Base-by-base conservation (phyloP, 2,888 invertebrate genomes). In the Tholera decimalis region DNA sequence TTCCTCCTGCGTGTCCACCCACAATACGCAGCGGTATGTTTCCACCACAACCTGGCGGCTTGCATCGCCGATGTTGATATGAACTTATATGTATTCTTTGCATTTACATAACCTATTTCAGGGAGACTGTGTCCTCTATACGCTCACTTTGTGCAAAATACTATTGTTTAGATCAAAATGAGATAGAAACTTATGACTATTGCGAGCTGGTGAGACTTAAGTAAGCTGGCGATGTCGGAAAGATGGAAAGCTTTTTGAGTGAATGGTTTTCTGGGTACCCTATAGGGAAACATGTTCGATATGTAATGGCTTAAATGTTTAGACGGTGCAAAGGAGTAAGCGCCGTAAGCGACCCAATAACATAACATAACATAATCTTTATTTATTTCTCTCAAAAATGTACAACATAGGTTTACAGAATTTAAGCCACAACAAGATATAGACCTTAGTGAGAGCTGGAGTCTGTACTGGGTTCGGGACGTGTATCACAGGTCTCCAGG, bases 41-140 rank as follows among this genome's bases (percentile, higher is more conserved):
- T 79, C n/a, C 67, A 13, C 35, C n/a, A 33, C 84, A 83, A 89
- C 89, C 89, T 89, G 88, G 85, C 86, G 83, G 83, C 85, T 65
- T 87, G 85, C 88, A 88, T 86, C 88, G 85, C 84, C 86, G 82
- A 87, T 87, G 88, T 88, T 90, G 88, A 92, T 91, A 91, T 89
- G 85, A 89, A 90, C 88, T 90, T 90, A 89, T 89, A n/a, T n/a
- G n/a, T n/a, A 88, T 88, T 88, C 86, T 86, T 85, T 84, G 84
- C 86, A 92, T 92, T 91, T 91, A 86, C 92, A 90, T 92, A 91
- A 91, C 89, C 85, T 90, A 90, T 89, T 90, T 89, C 85, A 84
- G 80, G 70, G 83, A 84, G 80, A 82, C 82, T 79, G 61, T 65
- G 59, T 77, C 53, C 47, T 72, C 64, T 62, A 59, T 56, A 75